A percentile compares a stretch with the other conserved stretches of the same genome.
phyloP scores from a whole-genome alignment of 2,797 vertebrate species.

The Characodon lateralis region DNA sequence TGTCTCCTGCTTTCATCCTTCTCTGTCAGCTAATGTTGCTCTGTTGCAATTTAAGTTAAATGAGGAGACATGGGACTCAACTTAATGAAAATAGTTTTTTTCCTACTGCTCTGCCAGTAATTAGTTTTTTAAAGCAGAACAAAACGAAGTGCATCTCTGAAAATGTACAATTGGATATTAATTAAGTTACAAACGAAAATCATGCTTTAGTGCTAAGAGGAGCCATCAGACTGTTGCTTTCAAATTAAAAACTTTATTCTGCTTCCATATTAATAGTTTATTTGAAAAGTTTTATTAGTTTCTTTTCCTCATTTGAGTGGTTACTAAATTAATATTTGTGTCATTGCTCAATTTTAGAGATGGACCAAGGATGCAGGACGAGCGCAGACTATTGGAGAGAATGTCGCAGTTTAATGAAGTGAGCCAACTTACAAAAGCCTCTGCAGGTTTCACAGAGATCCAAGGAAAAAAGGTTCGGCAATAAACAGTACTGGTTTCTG shows the following conservation, averaged over 20 bases:
- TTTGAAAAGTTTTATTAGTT: slow-evolving; percentile 10
- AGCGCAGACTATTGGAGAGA: too few relatives aligned
- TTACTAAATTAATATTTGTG: slow-evolving; percentile 25
- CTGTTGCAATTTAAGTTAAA: slow-evolving; percentile 56
- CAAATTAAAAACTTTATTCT: slow-evolving; percentile 34
- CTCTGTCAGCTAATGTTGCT: slow-evolving; percentile 27
- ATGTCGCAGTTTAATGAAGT: too few relatives aligned
- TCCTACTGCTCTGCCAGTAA: slow-evolving; percentile 64
- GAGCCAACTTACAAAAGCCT: too few relatives aligned
- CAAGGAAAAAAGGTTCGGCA: too few relatives aligned
- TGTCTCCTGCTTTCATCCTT: not conserved
- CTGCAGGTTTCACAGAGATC: too few relatives aligned
- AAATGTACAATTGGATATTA: slow-evolving; percentile 75
- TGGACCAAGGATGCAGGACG: too few relatives aligned
- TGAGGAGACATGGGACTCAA: slow-evolving; percentile 55
- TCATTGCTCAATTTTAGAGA: too few relatives aligned
- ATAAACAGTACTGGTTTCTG: too few relatives aligned
- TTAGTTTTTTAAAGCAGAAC: slow-evolving; percentile 76
- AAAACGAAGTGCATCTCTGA: slow-evolving; percentile 55
- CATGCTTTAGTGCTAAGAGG: slow-evolving; percentile 44
- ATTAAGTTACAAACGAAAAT: slow-evolving; percentile 71
- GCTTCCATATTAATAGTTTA: slow-evolving; percentile 8
- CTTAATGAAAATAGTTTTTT: slow-evolving; percentile 73
- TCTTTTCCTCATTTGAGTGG: slow-evolving; percentile 25
- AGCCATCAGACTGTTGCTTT: slow-evolving; percentile 34